A percentile compares a stretch with the other conserved stretches of the same genome.
These are phyloP conservation scores for Neosalanx taihuensis DNA, from an alignment of 2,797 vertebrate species.

Conservation along the genomic window DNA sequence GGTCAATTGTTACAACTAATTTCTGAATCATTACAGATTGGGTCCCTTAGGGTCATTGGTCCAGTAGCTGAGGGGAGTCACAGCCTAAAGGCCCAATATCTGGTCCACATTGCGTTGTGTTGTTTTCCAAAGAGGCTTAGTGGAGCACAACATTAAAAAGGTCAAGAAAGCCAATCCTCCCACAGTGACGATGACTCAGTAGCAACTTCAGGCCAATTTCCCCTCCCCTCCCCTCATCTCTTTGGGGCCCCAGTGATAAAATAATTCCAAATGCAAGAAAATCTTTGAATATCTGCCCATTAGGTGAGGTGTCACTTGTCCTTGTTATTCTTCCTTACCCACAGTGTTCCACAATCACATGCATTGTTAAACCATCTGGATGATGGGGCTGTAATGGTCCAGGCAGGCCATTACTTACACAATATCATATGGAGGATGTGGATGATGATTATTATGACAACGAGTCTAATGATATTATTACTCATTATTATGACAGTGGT, in stretches of 20 bases:
- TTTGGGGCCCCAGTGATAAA: not conserved
- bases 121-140: not conserved
- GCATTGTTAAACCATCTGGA: not conserved
- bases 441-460: not conserved
- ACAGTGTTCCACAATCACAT: not conserved
- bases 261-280: not conserved
- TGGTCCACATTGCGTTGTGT: too few species aligned
- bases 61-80: too few species aligned
- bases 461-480: not conserved
- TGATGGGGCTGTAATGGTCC: not conserved
- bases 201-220: not conserved
- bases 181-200: not conserved
- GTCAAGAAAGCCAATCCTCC: not conserved
- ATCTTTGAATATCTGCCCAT: not conserved
- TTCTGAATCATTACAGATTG: not conserved
- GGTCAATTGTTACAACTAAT: not conserved
- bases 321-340: too few species aligned
- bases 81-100: too few species aligned
- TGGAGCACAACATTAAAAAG: not conserved
- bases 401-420: not conserved
- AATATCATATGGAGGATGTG: not conserved
- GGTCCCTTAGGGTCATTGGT: too few species aligned
- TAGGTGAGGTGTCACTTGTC: not conserved
- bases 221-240: not conserved
- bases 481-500: not conserved